phyloP scores from a whole-genome alignment of 2,888 invertebrate species.

The Amphipyra berbera region DNA sequence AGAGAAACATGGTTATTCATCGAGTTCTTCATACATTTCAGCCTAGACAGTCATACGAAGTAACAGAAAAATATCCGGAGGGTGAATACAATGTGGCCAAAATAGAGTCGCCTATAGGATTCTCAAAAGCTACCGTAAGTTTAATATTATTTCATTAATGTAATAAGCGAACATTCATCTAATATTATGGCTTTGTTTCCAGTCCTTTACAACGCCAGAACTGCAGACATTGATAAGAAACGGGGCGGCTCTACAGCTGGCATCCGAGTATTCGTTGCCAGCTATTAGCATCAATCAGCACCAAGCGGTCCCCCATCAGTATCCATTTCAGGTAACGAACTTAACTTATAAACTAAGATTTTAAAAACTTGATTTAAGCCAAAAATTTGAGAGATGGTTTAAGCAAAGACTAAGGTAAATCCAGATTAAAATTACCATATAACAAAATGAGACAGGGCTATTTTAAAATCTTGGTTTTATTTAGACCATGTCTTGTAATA shows the following conservation, averaged over 20 bases:
- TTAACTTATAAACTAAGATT: neutral
- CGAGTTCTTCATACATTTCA: constrained; percentile 55
- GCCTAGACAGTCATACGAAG: constrained; percentile 79
- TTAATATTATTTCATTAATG: neutral
- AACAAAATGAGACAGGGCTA: too few relatives aligned
- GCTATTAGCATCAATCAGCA: constrained; percentile 80
- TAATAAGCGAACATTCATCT: neutral
- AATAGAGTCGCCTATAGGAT: constrained; percentile 80
- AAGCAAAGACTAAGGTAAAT: too few relatives aligned
- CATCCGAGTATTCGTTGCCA: constrained; percentile 81
- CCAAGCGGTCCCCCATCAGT: constrained; percentile 75
- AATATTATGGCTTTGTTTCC: constrained; percentile 8
- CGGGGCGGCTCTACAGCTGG: constrained; percentile 82
- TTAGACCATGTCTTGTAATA: too few relatives aligned
- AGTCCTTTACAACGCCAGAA: constrained; percentile 74
- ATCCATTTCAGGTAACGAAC: constrained; percentile 72
- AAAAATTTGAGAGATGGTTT: too few relatives aligned
- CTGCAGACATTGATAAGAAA: constrained; percentile 79
- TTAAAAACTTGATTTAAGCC: too few relatives aligned
- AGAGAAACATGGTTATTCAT: neutral
- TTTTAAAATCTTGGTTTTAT: too few relatives aligned
- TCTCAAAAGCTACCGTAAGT: constrained; percentile 80
- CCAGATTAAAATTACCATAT: too few relatives aligned
- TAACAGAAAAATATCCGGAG: constrained; percentile 81
- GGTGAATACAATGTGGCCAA: constrained; percentile 72